Base-by-base conservation (phyloP, 2,113 vertebrate species). In the Aramus guarauna region DNA sequence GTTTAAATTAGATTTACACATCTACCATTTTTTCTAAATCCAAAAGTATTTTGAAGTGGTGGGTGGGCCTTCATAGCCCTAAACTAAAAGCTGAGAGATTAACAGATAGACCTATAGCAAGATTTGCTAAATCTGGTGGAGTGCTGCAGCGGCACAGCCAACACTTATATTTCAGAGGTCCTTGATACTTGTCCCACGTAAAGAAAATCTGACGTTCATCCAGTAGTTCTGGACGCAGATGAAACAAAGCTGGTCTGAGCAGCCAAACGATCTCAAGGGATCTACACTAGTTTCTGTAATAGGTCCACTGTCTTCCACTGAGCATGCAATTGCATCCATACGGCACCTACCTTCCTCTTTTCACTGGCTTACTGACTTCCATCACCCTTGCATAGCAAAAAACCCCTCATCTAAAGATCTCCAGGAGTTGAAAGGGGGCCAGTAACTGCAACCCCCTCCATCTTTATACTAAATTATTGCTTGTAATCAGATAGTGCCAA, bases 81-180 rank as follows among this genome's bases (percentile, higher is more conserved):
- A 39, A 47, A 77, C 47, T 56, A 56, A n/a, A 78, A 37, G 7
- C 52, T 45, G 45, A 36, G 15, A 34, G 92, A 43, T 9, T 14
- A 43, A 27, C 22, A 32, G 0, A 1, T 1, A 20, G 15, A 43
- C 8, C 26, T 48, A n/a, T 21, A 48, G 15, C 15, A 56, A 41
- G 14, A 50, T 76, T 24, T 82, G 12, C 10, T 20, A 26, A 73
- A 84, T 67, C 37, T 73, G 41, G 6, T 27, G 32, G n/a, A 48
- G 13, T 17, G 9, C 17, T 72, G 26, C 56, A 41, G 81, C 50
- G 21, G 13, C 47, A 76, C 32, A 34, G 16, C 2, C 52, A 67
- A 9, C 15, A 19, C 12, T 37, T 2, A 0, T 3, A 19, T 53
- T 47, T 23, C 36, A n/a, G 27, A 72, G 2, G 2, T 87, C n/a